phyloP scores from a whole-genome alignment of 2,888 invertebrate genomes.

The Nymphalis polychloros region DNA sequence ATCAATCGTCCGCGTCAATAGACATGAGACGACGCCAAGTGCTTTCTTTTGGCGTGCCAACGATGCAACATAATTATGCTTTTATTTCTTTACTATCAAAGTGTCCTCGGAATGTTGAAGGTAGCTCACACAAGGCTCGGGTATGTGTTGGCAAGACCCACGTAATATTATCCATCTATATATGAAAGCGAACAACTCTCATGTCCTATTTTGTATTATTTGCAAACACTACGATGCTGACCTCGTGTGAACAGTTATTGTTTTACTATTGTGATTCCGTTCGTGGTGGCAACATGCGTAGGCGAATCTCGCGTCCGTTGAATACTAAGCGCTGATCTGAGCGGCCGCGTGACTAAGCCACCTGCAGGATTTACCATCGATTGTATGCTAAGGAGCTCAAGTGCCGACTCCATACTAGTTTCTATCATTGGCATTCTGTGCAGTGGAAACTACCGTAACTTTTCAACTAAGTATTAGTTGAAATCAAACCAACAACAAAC shows the following conservation, averaged over 20 bases:
- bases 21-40: slow-evolving; percentile 56
- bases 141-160: slow-evolving; percentile 10
- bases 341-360: slow-evolving; percentile 74
- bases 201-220: slow-evolving; percentile 62
- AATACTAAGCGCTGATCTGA: slow-evolving; percentile 69
- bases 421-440: slow-evolving; percentile 36
- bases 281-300: slow-evolving; percentile 66
- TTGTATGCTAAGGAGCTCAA: slow-evolving; percentile 72
- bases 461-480: slow-evolving; percentile 23
- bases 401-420: slow-evolving; percentile 41
- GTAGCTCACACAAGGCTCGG: slow-evolving; percentile 1
- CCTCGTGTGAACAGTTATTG: slow-evolving; percentile 76
- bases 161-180: slow-evolving; percentile 15
- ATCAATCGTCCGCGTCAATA: slow-evolving; percentile 61
- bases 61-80: slow-evolving; percentile 43
- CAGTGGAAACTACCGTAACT: slow-evolving; percentile 35
- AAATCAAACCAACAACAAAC: slow-evolving; percentile 3
- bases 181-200: slow-evolving; percentile 23
- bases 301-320: slow-evolving; percentile 57
- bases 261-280: slow-evolving; percentile 66
- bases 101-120: slow-evolving; percentile 15
- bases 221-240: slow-evolving; percentile 66
- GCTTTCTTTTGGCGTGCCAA: slow-evolving; percentile 54
- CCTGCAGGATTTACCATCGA: slow-evolving; percentile 70
- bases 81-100: slow-evolving; percentile 32